Conservation (phyloP, 2,888 invertebrate genomes). For the Bhutanitis thaidina region DNA sequence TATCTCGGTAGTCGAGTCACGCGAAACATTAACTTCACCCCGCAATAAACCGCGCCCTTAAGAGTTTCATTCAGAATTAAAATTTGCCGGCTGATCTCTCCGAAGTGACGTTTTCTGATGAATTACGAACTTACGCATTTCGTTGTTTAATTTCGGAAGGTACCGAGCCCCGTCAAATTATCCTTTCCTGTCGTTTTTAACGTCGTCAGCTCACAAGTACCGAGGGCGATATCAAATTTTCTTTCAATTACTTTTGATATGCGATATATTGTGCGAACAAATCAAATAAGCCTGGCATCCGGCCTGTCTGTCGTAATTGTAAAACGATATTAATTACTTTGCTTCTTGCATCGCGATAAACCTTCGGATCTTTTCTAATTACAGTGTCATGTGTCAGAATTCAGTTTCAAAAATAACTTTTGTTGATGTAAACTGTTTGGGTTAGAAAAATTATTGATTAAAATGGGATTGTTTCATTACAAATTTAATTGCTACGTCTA, state of each 20-base stretch:
- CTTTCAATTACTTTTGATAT: constrained; percentile 10
- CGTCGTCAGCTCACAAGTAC: constrained; percentile 9
- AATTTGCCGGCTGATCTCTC: constrained; percentile 74
- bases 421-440: constrained; percentile 2
- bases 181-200: constrained; percentile 29
- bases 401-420: neutral
- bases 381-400: too few relatives aligned
- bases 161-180: constrained; percentile 25
- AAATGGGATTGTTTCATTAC: neutral
- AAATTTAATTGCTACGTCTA: too few relatives aligned
- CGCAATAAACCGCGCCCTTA: constrained; percentile 73
- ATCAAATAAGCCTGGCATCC: constrained; percentile 1
- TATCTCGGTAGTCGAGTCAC: constrained; percentile 76
- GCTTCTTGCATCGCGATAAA: neutral
- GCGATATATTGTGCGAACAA: constrained; percentile 10
- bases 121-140: constrained; percentile 61
- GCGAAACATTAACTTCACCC: constrained; percentile 74
- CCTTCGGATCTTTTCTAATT: neutral
- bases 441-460: neutral
- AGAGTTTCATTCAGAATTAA: constrained; percentile 74
- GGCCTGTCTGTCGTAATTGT: constrained; percentile 3
- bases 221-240: constrained; percentile 11
- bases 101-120: constrained; percentile 63
- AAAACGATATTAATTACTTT: constrained; percentile 9
- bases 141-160: constrained; percentile 32